Conservation (phyloP, 2,113 vertebrate genomes). For the Hippocampus comes region DNA sequence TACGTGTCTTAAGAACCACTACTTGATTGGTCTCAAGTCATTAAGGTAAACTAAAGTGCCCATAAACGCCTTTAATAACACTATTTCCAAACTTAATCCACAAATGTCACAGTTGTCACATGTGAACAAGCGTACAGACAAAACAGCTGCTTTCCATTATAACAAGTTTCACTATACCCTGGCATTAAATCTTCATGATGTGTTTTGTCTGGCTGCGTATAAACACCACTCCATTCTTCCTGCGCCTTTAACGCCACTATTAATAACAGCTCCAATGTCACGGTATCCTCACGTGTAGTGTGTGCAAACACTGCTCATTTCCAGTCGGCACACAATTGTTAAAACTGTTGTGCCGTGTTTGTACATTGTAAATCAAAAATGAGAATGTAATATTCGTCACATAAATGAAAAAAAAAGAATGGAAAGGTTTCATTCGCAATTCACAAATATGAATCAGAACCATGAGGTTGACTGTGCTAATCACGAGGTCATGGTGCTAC, state of each 20-base stretch:
- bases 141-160: constrained; percentile 40
- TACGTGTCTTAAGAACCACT: too few relatives aligned
- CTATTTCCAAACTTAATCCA: not conserved
- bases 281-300: constrained; percentile 31
- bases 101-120: not conserved
- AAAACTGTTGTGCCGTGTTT: too few relatives aligned
- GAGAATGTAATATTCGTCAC: not conserved
- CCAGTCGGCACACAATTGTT: constrained; percentile 42
- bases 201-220: constrained; percentile 55
- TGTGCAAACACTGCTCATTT: constrained; percentile 42
- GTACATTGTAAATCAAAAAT: too few relatives aligned
- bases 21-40: not conserved
- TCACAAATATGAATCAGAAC: not conserved
- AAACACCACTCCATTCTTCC: constrained; percentile 49
- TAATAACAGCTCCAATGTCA: constrained; percentile 51
- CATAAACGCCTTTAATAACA: not conserved
- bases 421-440: too few relatives aligned
- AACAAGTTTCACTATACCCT: constrained; percentile 53
- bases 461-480: not conserved
- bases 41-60: not conserved
- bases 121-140: constrained; percentile 27
- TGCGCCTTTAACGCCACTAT: constrained; percentile 30
- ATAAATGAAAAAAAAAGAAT: not conserved
- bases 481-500: too few relatives aligned
- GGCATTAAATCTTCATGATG: constrained; percentile 52